A percentile compares a stretch with the other conserved stretches of the same genome.
phyloP scores from a whole-genome alignment of 2,888 invertebrate species.

The Tipula unca region DNA sequence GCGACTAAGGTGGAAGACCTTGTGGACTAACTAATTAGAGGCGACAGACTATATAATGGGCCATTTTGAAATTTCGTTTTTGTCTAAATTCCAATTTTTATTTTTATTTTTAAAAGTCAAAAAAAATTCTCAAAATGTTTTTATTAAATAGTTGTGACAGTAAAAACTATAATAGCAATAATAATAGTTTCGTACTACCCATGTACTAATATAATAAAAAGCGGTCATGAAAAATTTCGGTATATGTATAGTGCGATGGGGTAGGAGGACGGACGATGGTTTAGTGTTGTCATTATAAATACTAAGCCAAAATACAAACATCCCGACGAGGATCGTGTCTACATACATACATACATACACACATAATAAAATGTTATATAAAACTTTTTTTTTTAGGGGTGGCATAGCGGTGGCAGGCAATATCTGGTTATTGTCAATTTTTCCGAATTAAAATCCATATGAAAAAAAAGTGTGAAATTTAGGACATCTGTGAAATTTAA shows the following conservation, averaged over 20 bases:
- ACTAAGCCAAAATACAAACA: background rate
- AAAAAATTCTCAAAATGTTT: background rate
- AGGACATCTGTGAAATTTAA: conserved; percentile 14
- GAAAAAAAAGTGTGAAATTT: background rate
- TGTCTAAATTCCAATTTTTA: background rate
- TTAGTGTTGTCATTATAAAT: background rate
- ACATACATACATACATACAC: background rate
- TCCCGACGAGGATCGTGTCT: background rate
- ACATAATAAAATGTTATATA: background rate
- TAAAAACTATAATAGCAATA: background rate
- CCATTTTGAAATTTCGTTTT: background rate
- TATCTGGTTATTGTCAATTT: background rate
- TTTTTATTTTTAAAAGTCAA: background rate
- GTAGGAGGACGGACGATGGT: background rate
- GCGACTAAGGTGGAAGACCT: background rate
- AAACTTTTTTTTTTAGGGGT: background rate
- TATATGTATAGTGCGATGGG: background rate
- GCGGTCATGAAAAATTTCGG: background rate
- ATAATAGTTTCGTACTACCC: background rate
- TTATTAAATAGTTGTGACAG: background rate
- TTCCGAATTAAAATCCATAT: background rate
- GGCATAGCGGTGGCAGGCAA: background rate
- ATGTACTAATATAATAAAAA: background rate
- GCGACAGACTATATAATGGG: background rate
- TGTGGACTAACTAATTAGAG: background rate